Base-by-base conservation (phyloP, 2,888 invertebrate genomes). In the Yponomeuta sedellus region DNA sequence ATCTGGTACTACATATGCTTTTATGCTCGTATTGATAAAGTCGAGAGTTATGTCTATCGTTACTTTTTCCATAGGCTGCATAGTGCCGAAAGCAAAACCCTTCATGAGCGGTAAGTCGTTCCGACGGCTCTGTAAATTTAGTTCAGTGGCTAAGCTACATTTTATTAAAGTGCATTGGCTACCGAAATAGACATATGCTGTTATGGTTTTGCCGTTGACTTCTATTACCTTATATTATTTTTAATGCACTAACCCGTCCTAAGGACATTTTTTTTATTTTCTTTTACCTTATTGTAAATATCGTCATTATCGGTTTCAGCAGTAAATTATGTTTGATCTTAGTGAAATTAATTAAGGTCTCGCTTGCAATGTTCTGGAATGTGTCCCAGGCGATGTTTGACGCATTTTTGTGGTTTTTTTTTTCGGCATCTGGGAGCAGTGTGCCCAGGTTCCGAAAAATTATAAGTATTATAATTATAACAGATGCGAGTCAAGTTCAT, bases 1-100 rank as follows among this genome's bases (percentile, higher is more conserved):
- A n/a, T 65, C 65, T 25, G 22, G 25, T 65, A 65, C 65, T 5
- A 65, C 65, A 57, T 57, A 65, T 4, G 57, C 65, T 25, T 65
- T 28, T 16, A 65, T n/a, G 10, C 57, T 56, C 10, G 58, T 25
- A 22, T 57, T 28, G 11, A 65, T 34, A 22, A 34, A 56, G 34
- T 65, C 57, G 11, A 65, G n/a, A 22, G 39, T 57, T 11, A 65
- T 10, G 19, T 65, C 34, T 22, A 65, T 28, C 11, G 28, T 3
- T 25, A 57, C 57, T n/a, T 19, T 65, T 19, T 57, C 65, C 11
- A 65, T 25, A n/a, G 65, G 65, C 16, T 34, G 57, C 20, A 65
- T 34, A 28, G 1, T 57, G 20, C 65, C 65, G 19, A 65, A 65
- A 16, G 28, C 65, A 28, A 65, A 65, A 28, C 65, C 65, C 20